Percentiles rank a stretch among this genome's conserved stretches.
Conservation (phyloP, 2,797 vertebrate genomes). For the Esox masquinongy region DNA sequence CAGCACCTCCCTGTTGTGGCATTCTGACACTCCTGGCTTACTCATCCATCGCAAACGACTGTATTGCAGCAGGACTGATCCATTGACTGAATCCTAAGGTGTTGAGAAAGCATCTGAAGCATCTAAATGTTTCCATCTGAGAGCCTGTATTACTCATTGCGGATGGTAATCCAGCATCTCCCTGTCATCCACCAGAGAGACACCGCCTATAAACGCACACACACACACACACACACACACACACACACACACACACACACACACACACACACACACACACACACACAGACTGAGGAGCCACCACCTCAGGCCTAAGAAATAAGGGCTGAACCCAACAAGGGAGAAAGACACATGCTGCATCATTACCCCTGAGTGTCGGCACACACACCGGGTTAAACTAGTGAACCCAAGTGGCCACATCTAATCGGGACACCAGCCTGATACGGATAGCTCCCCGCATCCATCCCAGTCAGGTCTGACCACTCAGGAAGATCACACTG, state of each 20-base stretch:
- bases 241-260: background rate
- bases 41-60: constrained; percentile 35
- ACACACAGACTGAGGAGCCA: background rate
- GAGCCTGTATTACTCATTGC: constrained; percentile 59
- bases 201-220: constrained; percentile 31
- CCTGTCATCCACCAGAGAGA: constrained; percentile 37
- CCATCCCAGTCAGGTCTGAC: constrained; percentile 65
- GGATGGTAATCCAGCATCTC: constrained; percentile 50
- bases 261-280: background rate
- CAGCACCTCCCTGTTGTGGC: background rate
- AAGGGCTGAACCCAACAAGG: background rate
- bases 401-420: background rate
- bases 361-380: constrained; percentile 10
- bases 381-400: constrained; percentile 10
- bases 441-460: constrained; percentile 33
- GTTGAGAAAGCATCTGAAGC: constrained; percentile 65
- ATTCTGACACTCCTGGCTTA: constrained; percentile 52
- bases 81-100: constrained; percentile 52
- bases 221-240: background rate
- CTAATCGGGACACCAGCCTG: background rate
- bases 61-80: constrained; percentile 49
- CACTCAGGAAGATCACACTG: background rate
- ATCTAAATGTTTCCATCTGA: constrained; percentile 47
- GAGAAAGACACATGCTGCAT: background rate
- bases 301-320: background rate